These are phyloP conservation scores for Neodiprion fabricii DNA, from an alignment of 1,140 invertebrate species.

Conservation along the genomic window DNA sequence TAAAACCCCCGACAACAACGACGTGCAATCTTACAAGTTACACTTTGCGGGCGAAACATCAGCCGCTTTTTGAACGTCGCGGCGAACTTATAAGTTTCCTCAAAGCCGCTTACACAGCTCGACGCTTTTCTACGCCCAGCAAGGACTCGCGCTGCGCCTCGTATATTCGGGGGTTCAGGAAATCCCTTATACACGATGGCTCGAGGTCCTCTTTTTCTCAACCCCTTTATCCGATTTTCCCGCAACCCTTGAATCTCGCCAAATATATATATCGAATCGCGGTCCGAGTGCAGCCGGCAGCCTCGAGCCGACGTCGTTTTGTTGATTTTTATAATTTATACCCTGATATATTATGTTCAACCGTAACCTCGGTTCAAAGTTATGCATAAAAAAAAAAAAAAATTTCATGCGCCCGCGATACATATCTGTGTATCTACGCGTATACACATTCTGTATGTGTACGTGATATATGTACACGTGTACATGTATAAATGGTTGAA, in stretches of 20 bases:
- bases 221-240: not conserved
- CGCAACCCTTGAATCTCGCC: conserved; percentile 13
- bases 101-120: not conserved
- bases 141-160: not conserved
- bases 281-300: too few relatives aligned
- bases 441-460: too few relatives aligned
- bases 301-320: too few relatives aligned
- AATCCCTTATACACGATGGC: too few relatives aligned
- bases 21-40: conserved; percentile 1
- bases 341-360: too few relatives aligned
- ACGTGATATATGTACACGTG: too few relatives aligned
- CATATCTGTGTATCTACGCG: too few relatives aligned
- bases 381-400: too few relatives aligned
- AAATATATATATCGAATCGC: not conserved
- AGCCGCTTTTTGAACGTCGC: not conserved
- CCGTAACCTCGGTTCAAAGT: too few relatives aligned
- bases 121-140: not conserved
- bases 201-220: conserved; percentile 1
- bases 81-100: not conserved
- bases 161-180: not conserved
- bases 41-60: not conserved
- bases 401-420: too few relatives aligned
- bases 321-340: too few relatives aligned
- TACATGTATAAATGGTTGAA: not conserved
- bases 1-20: too few relatives aligned